Conservation (phyloP, 2,113 vertebrate genomes). For the Microtus pennsylvanicus region DNA sequence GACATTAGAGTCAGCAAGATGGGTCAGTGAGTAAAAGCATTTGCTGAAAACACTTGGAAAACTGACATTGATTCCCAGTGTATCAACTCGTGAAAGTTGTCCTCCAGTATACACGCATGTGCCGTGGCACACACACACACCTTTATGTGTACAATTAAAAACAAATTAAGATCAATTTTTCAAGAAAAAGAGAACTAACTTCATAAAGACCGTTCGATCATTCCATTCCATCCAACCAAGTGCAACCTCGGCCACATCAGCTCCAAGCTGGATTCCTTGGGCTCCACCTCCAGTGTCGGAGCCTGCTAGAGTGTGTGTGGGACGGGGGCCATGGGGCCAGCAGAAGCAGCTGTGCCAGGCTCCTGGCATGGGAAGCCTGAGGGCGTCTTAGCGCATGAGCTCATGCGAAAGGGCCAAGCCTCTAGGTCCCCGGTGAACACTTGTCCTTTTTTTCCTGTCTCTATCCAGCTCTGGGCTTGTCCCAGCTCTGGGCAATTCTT, state of each 20-base stretch:
- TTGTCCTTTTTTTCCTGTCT: slow-evolving; percentile 72
- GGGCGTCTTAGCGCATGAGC: slow-evolving; percentile 81
- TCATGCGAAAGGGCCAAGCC: slow-evolving; percentile 84
- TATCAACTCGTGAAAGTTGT: background rate
- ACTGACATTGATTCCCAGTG: background rate
- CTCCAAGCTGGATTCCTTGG: background rate
- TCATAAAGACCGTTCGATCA: background rate
- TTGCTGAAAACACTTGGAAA: background rate
- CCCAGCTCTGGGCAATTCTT: slow-evolving; percentile 82
- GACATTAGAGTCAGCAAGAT: background rate
- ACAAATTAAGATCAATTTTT: background rate
- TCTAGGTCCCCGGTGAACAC: slow-evolving; percentile 84
- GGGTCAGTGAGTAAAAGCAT: background rate
- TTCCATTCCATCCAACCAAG: background rate
- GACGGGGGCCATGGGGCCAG: background rate
- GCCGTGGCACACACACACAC: background rate
- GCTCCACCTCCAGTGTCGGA: background rate
- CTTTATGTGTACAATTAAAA: background rate
- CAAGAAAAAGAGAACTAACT: background rate
- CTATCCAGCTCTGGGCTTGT: slow-evolving; percentile 52
- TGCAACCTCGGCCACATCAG: background rate
- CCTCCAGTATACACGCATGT: background rate
- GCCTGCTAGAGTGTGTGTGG: background rate
- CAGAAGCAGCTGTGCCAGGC: slow-evolving; percentile 6
- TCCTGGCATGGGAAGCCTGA: slow-evolving; percentile 17